phyloP scores from a whole-genome alignment of 1,140 invertebrate genomes.

The Drosophila kanapiae region DNA sequence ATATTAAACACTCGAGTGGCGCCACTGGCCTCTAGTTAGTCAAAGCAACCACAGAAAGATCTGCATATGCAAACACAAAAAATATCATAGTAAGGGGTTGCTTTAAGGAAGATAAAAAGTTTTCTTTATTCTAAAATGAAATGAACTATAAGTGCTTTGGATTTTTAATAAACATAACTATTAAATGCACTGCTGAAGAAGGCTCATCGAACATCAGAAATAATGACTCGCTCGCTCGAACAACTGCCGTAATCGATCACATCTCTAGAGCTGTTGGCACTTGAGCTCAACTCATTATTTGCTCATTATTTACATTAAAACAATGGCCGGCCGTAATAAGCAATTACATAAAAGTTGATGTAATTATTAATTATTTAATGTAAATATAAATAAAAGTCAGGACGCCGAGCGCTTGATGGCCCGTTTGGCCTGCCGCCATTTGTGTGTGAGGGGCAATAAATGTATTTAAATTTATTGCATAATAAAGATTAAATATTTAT shows the following conservation, averaged over 20 bases:
- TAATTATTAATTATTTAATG: slow-evolving; percentile 83
- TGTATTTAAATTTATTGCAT: slow-evolving; percentile 84
- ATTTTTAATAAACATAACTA: background rate
- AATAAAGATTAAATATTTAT: slow-evolving; percentile 85
- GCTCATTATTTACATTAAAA: slow-evolving; percentile 49
- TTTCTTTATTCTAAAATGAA: background rate
- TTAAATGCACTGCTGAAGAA: background rate
- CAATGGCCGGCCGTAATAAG: slow-evolving; percentile 70
- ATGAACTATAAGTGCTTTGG: no score
- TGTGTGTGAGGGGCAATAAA: slow-evolving; percentile 57
- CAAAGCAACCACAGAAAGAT: slow-evolving; percentile 29
- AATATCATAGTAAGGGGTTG: background rate
- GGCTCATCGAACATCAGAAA: background rate
- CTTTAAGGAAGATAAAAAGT: background rate
- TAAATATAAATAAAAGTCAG: slow-evolving; percentile 67
- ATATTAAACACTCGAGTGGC: slow-evolving; percentile 71
- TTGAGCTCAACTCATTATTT: slow-evolving; percentile 46
- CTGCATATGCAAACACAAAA: slow-evolving; percentile 4
- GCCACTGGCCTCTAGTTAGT: slow-evolving; percentile 44
- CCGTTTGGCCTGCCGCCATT: background rate
- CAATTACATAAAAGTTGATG: slow-evolving; percentile 80
- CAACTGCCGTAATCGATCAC: slow-evolving; percentile 24
- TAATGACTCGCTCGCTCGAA: background rate
- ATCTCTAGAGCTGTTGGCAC: slow-evolving; percentile 32
- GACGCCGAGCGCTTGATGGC: slow-evolving; percentile 14